Evolutionary conservation across 1,140 invertebrate genomes (phyloP).

Genomic region (Papilio xuthus): DNA sequence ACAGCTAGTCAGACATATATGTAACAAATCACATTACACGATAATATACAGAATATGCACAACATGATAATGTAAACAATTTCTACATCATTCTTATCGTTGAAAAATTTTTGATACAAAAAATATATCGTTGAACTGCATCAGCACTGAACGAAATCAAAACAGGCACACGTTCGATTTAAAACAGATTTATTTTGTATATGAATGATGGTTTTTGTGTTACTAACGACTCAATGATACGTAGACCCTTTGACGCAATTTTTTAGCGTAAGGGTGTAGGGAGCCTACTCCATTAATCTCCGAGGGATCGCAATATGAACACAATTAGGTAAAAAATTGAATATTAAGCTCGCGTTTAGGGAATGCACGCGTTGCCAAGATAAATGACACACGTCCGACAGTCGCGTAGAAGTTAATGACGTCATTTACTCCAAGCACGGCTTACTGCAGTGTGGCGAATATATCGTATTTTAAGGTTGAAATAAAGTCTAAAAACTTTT

Average conservation of each 20-base stretch:
- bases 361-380: slow-evolving; percentile 51
- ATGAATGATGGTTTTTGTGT: slow-evolving; percentile 61
- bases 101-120: neutral
- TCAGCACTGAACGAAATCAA: slow-evolving; percentile 43
- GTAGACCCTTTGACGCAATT: slow-evolving; percentile 59
- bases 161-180: slow-evolving; percentile 53
- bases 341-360: slow-evolving; percentile 64
- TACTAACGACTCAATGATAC: slow-evolving; percentile 66
- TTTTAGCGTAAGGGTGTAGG: slow-evolving; percentile 62
- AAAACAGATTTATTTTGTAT: slow-evolving; percentile 66
- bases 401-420: slow-evolving; percentile 13
- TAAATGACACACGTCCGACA: slow-evolving; percentile 49
- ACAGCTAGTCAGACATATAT: no score
- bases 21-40: no score
- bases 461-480: neutral
- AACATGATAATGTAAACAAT: neutral
- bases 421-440: slow-evolving; percentile 3
- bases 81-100: neutral
- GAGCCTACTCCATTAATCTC: slow-evolving; percentile 66
- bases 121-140: neutral
- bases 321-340: slow-evolving; percentile 69
- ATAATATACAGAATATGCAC: no score
- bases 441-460: slow-evolving; percentile 23
- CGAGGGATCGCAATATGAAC: slow-evolving; percentile 46
- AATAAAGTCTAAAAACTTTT: neutral